Base-by-base conservation (phyloP, 2,797 vertebrate genomes). In the Melanogrammus aeglefinus region DNA sequence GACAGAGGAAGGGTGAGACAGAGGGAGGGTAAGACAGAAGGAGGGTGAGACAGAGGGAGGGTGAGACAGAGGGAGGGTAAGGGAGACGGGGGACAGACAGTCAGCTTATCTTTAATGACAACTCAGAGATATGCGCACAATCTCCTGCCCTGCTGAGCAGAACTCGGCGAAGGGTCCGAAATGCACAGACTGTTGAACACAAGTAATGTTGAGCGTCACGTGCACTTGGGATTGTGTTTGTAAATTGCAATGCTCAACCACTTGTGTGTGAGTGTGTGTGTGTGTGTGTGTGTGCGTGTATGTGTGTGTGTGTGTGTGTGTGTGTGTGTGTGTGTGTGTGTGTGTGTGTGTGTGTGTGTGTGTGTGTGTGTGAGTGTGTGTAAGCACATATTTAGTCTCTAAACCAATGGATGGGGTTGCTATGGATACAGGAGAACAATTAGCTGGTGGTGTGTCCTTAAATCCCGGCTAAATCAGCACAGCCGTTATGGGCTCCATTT, bases 401-500 rank as follows among this genome's bases (percentile, higher is more conserved):
- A 93, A 91, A 92, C 90, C 88, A 88, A 88, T 89, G 87, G 89
- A 93, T 84, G 86, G 66, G 76, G 94, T 96, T 95, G 90, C 94
- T 89, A 94, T 83, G 91, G 94, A 94, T 95, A 95, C 94, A 88
- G 75, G 72, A 39, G 93, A 94, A 95, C 91, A 96, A 84, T 90
- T 87, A 87, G 80, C 79, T 24, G 12, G 51, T 73, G 51, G 77
- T 76, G 92, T 94, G 93, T 91, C 86, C 94, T 93, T 95, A 95
- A 94, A 95, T 96, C 92, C 92, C 82, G 87, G 75, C 83, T 91
- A 73, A 95, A 96, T 95, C 93, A 90, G 87, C 91, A 86, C 79
- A 81, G 81, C 76, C 81, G 78, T 89, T 79, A 81, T 89, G 92
- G 36, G 88, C 92, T 81, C 73, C 12, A 13, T 79, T 74, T 86